A percentile compares a stretch with the other conserved stretches of the same genome.
These are phyloP conservation scores for Pheosia gnoma DNA, from an alignment of 2,888 invertebrate species.

Conservation along the genomic window DNA sequence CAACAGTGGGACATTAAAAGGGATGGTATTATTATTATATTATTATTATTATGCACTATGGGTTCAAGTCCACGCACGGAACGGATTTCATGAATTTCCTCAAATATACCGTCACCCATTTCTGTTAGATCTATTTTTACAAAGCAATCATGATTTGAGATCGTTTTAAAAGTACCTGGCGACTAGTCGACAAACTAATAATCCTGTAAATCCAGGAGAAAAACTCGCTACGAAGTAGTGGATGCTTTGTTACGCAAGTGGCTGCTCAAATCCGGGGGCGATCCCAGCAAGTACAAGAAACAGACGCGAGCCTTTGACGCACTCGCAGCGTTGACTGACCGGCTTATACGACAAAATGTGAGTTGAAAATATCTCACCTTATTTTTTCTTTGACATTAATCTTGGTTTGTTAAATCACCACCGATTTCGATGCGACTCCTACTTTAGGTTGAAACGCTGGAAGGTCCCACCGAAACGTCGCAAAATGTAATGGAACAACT, in stretches of 20 bases:
- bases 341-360: constrained; percentile 68
- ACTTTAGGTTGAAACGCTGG: constrained; percentile 61
- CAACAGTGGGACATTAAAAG: no score
- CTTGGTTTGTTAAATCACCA: no score
- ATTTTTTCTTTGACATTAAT: no score
- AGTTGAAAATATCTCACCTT: constrained; percentile 21
- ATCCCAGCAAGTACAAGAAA: constrained; percentile 70
- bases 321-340: constrained; percentile 64
- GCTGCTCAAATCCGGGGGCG: constrained; percentile 67
- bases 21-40: no score
- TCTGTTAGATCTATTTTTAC: no score
- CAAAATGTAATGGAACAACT: constrained; percentile 55
- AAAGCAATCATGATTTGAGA: no score
- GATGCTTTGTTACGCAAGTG: constrained; percentile 65
- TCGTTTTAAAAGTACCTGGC: no score
- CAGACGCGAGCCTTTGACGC: constrained; percentile 73
- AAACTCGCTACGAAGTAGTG: constrained; percentile 68
- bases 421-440: background rate
- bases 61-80: no score
- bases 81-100: no score
- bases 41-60: no score
- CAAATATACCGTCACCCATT: no score
- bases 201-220: constrained; percentile 40
- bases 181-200: background rate
- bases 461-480: constrained; percentile 45